These are phyloP conservation scores for Myocastor coypus DNA, from an alignment of 2,113 vertebrate genomes.

Conservation along the genomic window DNA sequence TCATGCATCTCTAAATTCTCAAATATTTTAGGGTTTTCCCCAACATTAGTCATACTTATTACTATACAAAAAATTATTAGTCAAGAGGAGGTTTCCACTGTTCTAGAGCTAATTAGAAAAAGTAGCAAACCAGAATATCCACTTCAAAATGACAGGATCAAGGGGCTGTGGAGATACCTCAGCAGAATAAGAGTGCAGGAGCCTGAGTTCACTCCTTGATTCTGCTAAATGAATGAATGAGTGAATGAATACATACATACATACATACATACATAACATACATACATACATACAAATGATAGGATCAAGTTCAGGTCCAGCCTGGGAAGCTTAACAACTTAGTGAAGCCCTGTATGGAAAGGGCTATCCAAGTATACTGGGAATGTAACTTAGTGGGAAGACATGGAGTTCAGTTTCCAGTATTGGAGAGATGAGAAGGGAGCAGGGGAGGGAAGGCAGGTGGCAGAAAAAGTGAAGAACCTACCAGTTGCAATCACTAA, in stretches of 20 bases:
- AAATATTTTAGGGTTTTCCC: background rate
- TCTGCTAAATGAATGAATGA: no score
- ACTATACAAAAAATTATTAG: background rate
- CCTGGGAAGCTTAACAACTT: background rate
- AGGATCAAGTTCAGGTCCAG: background rate
- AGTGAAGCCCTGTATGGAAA: background rate
- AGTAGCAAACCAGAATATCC: background rate
- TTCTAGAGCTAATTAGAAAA: background rate
- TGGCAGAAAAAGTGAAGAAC: background rate
- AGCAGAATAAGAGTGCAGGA: no score
- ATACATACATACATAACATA: no score
- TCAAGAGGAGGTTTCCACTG: background rate
- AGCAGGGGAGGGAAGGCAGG: background rate
- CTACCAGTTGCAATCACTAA: background rate
- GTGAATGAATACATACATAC: no score
- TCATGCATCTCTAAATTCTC: background rate
- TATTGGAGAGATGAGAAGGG: background rate
- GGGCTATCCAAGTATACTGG: background rate
- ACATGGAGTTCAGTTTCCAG: background rate
- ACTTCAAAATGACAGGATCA: background rate
- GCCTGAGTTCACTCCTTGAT: no score
- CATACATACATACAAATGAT: background rate
- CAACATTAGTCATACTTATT: background rate
- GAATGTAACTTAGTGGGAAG: background rate
- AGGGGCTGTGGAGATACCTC: no score